phyloP scores from a whole-genome alignment of 2,797 vertebrate species.

The Gastrophryne carolinensis region DNA sequence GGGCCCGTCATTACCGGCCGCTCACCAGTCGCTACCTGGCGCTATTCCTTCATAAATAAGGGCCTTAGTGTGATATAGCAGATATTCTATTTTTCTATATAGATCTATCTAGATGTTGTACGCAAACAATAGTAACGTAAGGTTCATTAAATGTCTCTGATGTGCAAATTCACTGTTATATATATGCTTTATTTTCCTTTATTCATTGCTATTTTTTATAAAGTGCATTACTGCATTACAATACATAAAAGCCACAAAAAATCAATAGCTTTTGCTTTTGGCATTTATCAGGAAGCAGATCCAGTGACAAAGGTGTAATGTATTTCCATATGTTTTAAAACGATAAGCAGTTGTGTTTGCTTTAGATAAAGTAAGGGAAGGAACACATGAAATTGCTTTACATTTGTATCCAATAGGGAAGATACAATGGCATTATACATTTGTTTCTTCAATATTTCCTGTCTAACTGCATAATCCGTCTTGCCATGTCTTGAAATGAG shows the following conservation, averaged over 20 bases:
- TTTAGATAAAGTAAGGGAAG: conserved; percentile 17
- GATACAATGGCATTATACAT: conserved; percentile 9
- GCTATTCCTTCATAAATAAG: too few species aligned
- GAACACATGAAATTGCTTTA: conserved; percentile 23
- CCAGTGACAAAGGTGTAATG: conserved; percentile 31
- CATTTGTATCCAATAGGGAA: conserved; percentile 7
- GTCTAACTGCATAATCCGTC: conserved; percentile 2
- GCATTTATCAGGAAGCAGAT: conserved; percentile 20
- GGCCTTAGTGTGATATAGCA: too few species aligned
- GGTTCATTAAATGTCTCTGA: not conserved
- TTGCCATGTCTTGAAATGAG: not conserved
- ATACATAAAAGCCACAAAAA: too few species aligned
- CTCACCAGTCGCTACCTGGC: too few species aligned
- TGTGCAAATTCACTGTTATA: not conserved
- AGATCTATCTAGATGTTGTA: too few species aligned
- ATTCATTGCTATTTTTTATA: conserved; percentile 8
- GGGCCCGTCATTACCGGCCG: too few species aligned
- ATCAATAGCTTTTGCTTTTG: conserved; percentile 6
- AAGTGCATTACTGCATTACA: conserved; percentile 1
- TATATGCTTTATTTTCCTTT: not conserved
- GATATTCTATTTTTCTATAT: too few species aligned
- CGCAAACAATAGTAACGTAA: too few species aligned
- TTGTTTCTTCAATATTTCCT: not conserved
- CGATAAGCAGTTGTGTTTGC: conserved; percentile 36
- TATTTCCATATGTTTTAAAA: conserved; percentile 28